Base-by-base conservation (phyloP, 2,888 invertebrate species). In the Lottia scabra region DNA sequence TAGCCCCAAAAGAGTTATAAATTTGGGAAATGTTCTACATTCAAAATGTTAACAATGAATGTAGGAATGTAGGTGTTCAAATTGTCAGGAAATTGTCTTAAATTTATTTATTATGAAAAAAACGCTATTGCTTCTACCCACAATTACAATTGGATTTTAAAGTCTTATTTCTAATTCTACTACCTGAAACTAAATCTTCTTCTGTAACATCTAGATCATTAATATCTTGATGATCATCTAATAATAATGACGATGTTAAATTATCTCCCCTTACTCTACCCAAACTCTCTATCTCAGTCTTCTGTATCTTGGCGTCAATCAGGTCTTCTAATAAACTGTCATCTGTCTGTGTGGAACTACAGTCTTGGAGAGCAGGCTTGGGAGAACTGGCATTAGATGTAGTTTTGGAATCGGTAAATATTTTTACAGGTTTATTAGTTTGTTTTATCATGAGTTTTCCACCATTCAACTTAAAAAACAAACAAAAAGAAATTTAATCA, bases 191-290 rank as follows among this genome's bases (percentile, higher is more conserved):
- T 23, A 56, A 56, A 56, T 56, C 56, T 23, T 56, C 56, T 16
- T 56, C 23, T 56, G 23, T 10, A 23, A 56, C 56, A 56, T 23
- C 23, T 12, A 19, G 56, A 19, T 56, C 56, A 56, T 23, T 56
- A 13, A 56, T 23, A 56, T 56, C 56, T 3, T 23, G 8, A 56
- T 56, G 26, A 16, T 56, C 56, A 66, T 66, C 66, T 30, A n/a
- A 27, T 46, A 67, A 30, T 38, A 19, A 68, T 56, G 56, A 56
- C 5, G 56, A 56, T 19, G 56, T 56, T 65, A 44, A 15, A 19
- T 62, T 78, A 84, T 83, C 85, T 78, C 79, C 78, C 10, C 81
- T 80, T 82, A 84, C 80, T 16, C 83, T 74, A 65, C 82, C 80
- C 73, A 80, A 83, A 2, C 82, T 84, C 64, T 85, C 85, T 56